phyloP scores from a whole-genome alignment of 2,113 vertebrate species.

The Datnioides undecimradiatus region DNA sequence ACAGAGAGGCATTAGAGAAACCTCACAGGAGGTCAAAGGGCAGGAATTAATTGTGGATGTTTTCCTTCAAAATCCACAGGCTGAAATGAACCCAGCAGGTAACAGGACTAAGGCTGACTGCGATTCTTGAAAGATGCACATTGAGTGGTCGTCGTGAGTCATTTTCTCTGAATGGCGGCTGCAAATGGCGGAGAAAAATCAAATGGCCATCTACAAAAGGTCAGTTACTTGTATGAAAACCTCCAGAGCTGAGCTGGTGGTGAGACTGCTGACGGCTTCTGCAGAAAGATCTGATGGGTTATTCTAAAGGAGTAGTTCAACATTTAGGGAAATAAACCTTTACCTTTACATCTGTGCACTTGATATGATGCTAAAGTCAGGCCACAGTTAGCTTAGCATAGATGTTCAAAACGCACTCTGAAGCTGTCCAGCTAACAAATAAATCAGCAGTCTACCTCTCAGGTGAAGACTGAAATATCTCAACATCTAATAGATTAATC shows the following conservation, averaged over 20 bases:
- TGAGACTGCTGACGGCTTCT: not conserved
- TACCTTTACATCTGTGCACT: not conserved
- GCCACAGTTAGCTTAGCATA: not conserved
- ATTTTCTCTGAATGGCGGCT: constrained; percentile 25
- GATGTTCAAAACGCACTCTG: no score
- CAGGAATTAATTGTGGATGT: constrained; percentile 20
- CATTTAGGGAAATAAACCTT: not conserved
- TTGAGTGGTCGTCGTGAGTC: not conserved
- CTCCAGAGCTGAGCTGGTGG: not conserved
- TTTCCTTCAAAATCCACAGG: constrained; percentile 11
- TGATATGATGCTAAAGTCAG: not conserved
- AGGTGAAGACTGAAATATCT: not conserved
- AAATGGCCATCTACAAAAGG: constrained; percentile 1
- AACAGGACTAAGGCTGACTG: not conserved
- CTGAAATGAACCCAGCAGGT: constrained; percentile 59
- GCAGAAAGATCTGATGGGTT: no score
- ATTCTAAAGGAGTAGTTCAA: not conserved
- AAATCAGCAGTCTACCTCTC: no score
- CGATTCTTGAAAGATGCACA: constrained; percentile 6
- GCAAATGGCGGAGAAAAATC: not conserved
- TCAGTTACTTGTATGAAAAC: not conserved
- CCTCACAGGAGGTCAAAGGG: constrained; percentile 42
- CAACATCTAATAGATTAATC: no score
- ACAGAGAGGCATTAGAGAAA: not conserved
- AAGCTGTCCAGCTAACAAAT: no score